These are phyloP conservation scores for Leptopilina boulardi DNA, from an alignment of 1,140 invertebrate genomes.

Conservation along the genomic window DNA sequence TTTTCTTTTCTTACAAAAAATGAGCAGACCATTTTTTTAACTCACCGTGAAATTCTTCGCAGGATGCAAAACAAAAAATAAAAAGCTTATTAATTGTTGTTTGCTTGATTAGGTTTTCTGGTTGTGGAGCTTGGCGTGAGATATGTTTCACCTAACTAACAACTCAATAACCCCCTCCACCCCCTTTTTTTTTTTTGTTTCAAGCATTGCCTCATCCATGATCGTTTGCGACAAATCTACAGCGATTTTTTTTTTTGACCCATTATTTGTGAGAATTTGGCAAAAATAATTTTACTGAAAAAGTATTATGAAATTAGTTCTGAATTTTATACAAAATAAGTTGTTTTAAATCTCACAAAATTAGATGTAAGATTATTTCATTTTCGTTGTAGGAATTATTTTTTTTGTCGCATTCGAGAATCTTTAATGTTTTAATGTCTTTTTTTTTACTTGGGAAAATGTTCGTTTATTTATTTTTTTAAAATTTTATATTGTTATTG, in stretches of 20 bases:
- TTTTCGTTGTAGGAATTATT: background rate
- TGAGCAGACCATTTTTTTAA: background rate
- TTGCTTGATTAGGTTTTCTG: slow-evolving; percentile 40
- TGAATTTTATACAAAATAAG: too few species aligned
- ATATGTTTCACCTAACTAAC: slow-evolving; percentile 53
- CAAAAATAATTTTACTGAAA: too few species aligned
- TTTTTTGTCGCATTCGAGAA: slow-evolving; percentile 20
- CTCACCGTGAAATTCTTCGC: slow-evolving; percentile 33
- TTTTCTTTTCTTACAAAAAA: background rate
- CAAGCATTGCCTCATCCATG: slow-evolving; percentile 5
- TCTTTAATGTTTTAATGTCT: slow-evolving; percentile 39
- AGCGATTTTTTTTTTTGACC: background rate
- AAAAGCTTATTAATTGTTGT: slow-evolving; percentile 26
- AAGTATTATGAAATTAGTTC: too few species aligned
- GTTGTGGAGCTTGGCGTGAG: slow-evolving; percentile 54
- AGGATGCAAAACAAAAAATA: slow-evolving; percentile 38
- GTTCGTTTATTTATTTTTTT: slow-evolving; percentile 32
- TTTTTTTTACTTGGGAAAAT: slow-evolving; percentile 22
- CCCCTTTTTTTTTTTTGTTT: slow-evolving; percentile 11
- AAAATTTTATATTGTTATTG: slow-evolving; percentile 18
- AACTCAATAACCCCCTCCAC: slow-evolving; percentile 43
- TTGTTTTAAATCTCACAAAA: too few species aligned
- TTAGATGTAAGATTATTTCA: too few species aligned
- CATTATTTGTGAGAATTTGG: background rate
- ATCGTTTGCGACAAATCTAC: background rate